Base-by-base conservation (phyloP, 2,888 invertebrate genomes). In the Agrotis puta region DNA sequence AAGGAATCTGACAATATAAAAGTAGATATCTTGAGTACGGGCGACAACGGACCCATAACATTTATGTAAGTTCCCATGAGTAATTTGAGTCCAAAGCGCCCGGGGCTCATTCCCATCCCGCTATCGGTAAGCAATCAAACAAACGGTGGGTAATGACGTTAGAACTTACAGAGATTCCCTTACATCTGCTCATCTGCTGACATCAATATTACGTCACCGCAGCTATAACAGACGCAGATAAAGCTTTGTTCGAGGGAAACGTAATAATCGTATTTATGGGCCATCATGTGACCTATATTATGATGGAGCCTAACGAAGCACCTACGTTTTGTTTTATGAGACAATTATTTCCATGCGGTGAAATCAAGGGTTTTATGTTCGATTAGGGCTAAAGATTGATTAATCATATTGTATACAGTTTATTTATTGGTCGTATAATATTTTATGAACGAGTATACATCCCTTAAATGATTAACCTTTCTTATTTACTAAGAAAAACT, bases 111-210 rank as follows among this genome's bases (percentile, higher is more conserved):
- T 79, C 77, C 80, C 70, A 61, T 88, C 84, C 81, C 86, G 78
- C 89, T 93, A 92, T 92, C 91, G 88, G 86, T 87, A 88, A 90
- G 89, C 91, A 92, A 92, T 92, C 92, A 92, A 90, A 92, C 91
- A 91, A 91, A 91, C 87, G 89, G 74, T 83, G 87, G 85, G 88
- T 92, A 92, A 93, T 91, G 91, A 91, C 86, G 89, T 91, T 88
- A 89, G 84, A 83, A 85, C 77, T 82, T 85, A 80, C 88, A 74
- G 82, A 87, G 82, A 87, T 87, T 85, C 84, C 82, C 87, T 88
- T 81, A 85, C 87, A 87, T 90, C 88, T 88, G 87, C 89, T 89
- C 87, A 87, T 90, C 88, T 88, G 87, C 89, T 89, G 87, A 87
- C 89, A 88, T 91, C 88, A 88, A 88, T 88, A 88, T 88, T 73